Conservation (phyloP, 2,888 invertebrate genomes). For the Dasypogon diadema region DNA sequence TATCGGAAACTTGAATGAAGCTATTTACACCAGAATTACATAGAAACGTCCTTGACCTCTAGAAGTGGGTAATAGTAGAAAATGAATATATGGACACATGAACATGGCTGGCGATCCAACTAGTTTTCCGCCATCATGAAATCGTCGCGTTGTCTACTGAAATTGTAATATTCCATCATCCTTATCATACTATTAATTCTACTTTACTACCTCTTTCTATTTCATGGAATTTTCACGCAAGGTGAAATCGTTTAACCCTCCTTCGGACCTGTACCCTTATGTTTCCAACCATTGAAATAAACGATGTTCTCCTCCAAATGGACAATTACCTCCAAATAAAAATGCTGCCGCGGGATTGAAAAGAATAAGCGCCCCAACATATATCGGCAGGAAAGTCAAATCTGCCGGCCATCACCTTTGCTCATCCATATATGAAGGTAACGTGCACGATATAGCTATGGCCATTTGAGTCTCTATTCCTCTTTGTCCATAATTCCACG, state of each 20-base stretch:
- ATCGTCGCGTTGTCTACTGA: conserved; percentile 11
- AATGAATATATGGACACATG: not conserved
- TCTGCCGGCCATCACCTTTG: not conserved
- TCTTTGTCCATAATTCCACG: conserved; percentile 12
- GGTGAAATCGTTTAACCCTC: not conserved
- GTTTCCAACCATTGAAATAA: not conserved
- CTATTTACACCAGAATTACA: not conserved
- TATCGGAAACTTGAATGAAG: not conserved
- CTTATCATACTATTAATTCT: not conserved
- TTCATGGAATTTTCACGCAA: not conserved
- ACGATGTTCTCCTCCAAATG: not conserved
- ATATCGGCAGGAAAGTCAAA: not conserved
- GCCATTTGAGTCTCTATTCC: not conserved
- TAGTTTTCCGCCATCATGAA: not conserved
- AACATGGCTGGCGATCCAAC: not conserved
- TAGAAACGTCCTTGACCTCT: conserved; percentile 19
- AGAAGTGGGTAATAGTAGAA: not conserved
- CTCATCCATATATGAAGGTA: not conserved
- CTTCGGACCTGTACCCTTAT: not conserved
- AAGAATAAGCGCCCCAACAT: not conserved
- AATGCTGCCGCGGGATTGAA: not conserved
- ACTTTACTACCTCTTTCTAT: not conserved
- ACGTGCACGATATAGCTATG: not conserved
- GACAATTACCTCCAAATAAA: not conserved
- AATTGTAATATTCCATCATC: not conserved